A percentile compares a stretch with the other conserved stretches of the same genome.
Conservation (phyloP, 2,797 vertebrate genomes). For the Acipenser oxyrinchus region DNA sequence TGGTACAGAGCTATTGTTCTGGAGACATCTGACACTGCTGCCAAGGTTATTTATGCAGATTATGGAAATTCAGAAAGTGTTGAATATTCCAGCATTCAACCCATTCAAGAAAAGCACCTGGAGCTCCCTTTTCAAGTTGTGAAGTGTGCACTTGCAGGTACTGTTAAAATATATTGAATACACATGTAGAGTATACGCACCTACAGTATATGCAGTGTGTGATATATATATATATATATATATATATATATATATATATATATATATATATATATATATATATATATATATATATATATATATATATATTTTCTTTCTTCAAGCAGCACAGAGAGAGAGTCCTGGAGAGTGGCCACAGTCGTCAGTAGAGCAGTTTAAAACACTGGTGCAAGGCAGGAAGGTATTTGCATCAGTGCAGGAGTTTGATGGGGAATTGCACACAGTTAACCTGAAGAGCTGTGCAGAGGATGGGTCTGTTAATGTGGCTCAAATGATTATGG, state of each 20-base stretch:
- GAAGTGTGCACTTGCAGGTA: conserved; percentile 75
- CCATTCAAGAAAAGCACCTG: conserved; percentile 62
- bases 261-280: not conserved
- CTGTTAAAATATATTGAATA: not conserved
- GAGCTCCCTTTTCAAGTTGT: conserved; percentile 72
- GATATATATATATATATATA: not conserved
- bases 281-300: no score
- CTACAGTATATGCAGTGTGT: no score
- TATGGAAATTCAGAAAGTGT: conserved; percentile 76
- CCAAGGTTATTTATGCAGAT: conserved; percentile 72
- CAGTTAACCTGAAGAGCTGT: conserved; percentile 44
- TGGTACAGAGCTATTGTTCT: conserved; percentile 88
- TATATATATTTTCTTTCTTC: conserved; percentile 1
- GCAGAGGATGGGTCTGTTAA: conserved; percentile 36
- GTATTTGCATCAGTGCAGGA: conserved; percentile 57
- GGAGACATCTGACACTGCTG: conserved; percentile 37
- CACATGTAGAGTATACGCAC: no score
- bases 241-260: no score
- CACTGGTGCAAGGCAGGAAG: conserved; percentile 42
- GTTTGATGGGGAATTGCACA: conserved; percentile 50
- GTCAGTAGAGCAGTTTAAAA: conserved; percentile 48
- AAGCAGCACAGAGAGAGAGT: conserved; percentile 46
- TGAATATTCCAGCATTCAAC: conserved; percentile 60
- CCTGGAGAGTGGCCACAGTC: conserved; percentile 52
- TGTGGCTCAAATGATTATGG: conserved; percentile 48